phyloP scores from a whole-genome alignment of 2,888 invertebrate genomes.

The Conistra vaccinii region DNA sequence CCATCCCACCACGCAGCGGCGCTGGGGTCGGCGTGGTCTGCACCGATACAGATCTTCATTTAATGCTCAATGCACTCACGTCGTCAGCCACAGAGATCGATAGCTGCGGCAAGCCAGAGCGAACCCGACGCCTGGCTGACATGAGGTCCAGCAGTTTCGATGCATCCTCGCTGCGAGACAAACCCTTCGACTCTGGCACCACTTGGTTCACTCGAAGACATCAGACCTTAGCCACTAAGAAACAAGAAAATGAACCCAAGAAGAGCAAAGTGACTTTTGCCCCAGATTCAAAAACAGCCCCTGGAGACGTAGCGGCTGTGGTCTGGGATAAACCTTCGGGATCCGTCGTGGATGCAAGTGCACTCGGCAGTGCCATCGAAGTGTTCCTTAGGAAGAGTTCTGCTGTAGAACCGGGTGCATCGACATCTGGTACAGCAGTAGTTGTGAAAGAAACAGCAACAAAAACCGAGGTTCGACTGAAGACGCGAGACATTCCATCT shows the following conservation, averaged over 20 bases:
- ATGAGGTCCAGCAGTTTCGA: constrained; percentile 96
- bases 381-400: constrained; percentile 93
- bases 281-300: constrained; percentile 91
- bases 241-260: constrained; percentile 87
- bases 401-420: constrained; percentile 84
- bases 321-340: constrained; percentile 95
- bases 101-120: constrained; percentile 92
- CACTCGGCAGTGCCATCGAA: constrained; percentile 96
- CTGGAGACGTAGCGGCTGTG: constrained; percentile 91
- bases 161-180: constrained; percentile 93
- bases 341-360: constrained; percentile 95
- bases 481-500: constrained; percentile 81
- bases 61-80: constrained; percentile 94
- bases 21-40: constrained; percentile 95
- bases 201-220: constrained; percentile 95
- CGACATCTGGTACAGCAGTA: constrained; percentile 75
- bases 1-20: constrained; percentile 83
- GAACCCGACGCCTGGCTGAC: constrained; percentile 91
- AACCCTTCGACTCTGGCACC: constrained; percentile 88
- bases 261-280: constrained; percentile 91
- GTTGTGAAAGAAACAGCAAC: constrained; percentile 74
- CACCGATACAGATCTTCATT: constrained; percentile 95
- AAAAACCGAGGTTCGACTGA: constrained; percentile 82
- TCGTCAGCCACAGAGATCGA: constrained; percentile 95
- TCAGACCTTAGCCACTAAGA: constrained; percentile 93